Conservation (phyloP, 2,113 vertebrate species). For the Hippocampus barbouri region DNA sequence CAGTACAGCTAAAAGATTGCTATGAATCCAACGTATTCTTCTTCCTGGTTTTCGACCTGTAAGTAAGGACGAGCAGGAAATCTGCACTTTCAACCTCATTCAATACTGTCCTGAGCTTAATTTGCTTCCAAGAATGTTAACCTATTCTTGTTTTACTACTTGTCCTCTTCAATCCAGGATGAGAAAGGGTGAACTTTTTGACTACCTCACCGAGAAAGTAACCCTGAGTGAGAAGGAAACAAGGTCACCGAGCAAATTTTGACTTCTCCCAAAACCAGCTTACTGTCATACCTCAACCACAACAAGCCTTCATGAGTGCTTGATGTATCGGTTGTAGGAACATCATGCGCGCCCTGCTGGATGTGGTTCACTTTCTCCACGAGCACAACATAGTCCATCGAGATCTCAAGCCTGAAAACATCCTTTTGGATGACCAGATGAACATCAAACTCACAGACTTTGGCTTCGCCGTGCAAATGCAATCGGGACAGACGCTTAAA, state of each 20-base stretch:
- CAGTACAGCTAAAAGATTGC: slow-evolving; percentile 95
- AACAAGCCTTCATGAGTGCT: neutral
- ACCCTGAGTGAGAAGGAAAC: slow-evolving; percentile 95
- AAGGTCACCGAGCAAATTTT: slow-evolving; percentile 69
- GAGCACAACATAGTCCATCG: slow-evolving; percentile 87
- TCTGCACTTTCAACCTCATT: neutral
- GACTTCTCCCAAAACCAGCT: neutral
- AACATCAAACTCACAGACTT: slow-evolving; percentile 98
- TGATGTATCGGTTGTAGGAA: slow-evolving; percentile 71
- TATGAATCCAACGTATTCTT: slow-evolving; percentile 92
- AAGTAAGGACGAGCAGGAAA: slow-evolving; percentile 69
- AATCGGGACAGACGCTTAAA: slow-evolving; percentile 77
- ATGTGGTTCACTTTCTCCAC: slow-evolving; percentile 87
- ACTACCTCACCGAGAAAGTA: slow-evolving; percentile 97
- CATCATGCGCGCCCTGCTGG: slow-evolving; percentile 89
- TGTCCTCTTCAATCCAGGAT: slow-evolving; percentile 75
- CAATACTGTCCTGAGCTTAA: neutral
- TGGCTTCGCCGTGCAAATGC: slow-evolving; percentile 87
- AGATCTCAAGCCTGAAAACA: slow-evolving; percentile 97
- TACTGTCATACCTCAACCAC: neutral
- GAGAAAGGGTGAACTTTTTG: slow-evolving; percentile 95
- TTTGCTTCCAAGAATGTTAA: neutral
- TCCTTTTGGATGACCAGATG: slow-evolving; percentile 91
- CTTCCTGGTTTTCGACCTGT: slow-evolving; percentile 98
- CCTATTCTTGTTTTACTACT: neutral